Percentiles rank a stretch among this genome's conserved stretches.
phyloP scores from a whole-genome alignment of 2,888 invertebrate genomes.

The Hyles lineata region DNA sequence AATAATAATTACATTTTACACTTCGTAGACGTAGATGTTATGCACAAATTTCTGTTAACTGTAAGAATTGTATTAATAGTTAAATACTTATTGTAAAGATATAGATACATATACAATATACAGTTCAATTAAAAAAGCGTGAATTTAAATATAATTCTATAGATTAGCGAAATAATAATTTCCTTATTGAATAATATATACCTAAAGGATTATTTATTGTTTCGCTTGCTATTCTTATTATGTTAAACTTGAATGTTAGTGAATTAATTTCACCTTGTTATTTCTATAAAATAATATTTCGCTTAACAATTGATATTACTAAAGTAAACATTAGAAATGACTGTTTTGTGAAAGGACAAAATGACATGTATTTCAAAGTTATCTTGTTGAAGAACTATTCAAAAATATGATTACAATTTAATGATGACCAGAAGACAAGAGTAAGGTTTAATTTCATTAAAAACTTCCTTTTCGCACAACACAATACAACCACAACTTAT shows the following conservation, averaged over 20 bases:
- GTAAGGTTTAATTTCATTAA: no score
- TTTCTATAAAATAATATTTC: background rate
- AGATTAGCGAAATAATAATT: slow-evolving; percentile 28
- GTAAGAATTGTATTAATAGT: slow-evolving; percentile 51
- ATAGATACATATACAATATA: slow-evolving; percentile 41
- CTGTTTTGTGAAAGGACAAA: no score
- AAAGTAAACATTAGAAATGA: no score
- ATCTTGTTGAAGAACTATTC: no score
- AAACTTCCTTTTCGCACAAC: no score
- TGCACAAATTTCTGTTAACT: slow-evolving; percentile 74
- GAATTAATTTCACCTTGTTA: background rate
- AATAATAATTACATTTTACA: slow-evolving; percentile 52
- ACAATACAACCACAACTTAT: background rate
- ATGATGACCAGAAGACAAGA: no score
- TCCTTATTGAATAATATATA: slow-evolving; percentile 26
- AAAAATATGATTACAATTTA: no score
- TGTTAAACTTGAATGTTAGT: background rate
- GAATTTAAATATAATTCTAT: slow-evolving; percentile 33
- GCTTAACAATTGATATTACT: background rate
- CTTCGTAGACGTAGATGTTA: slow-evolving; percentile 78
- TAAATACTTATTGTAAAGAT: slow-evolving; percentile 30
- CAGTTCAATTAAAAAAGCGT: slow-evolving; percentile 48
- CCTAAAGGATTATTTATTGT: background rate
- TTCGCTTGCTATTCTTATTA: background rate
- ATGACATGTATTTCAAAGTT: no score